These are phyloP conservation scores for Microplitis manilae DNA, from an alignment of 2,888 invertebrate genomes.

Conservation along the genomic window DNA sequence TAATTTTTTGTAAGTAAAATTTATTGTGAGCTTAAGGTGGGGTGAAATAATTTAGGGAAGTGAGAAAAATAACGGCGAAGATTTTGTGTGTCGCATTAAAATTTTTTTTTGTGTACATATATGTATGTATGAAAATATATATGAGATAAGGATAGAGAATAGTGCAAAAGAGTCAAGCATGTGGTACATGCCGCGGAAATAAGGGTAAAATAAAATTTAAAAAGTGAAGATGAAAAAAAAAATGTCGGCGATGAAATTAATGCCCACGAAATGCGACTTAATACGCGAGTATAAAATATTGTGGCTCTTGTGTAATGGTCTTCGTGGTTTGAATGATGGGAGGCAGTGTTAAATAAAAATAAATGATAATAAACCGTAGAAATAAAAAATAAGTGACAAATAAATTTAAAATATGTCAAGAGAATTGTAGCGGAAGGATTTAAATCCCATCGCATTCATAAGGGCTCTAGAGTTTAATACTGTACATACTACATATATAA, in stretches of 20 bases:
- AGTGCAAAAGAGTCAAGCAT: slow-evolving; percentile 5
- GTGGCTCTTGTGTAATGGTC: slow-evolving; percentile 48
- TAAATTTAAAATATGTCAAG: slow-evolving; percentile 3
- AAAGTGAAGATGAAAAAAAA: slow-evolving; percentile 5
- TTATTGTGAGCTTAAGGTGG: not conserved
- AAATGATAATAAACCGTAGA: slow-evolving; percentile 30
- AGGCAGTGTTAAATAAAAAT: slow-evolving; percentile 19
- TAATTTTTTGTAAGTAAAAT: not conserved
- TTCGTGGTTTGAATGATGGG: slow-evolving; percentile 42
- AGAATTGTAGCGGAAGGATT: slow-evolving; percentile 1
- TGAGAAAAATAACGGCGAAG: not conserved
- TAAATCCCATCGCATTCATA: not conserved
- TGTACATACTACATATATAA: not conserved
- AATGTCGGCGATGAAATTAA: slow-evolving; percentile 50
- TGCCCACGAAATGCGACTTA: slow-evolving; percentile 51
- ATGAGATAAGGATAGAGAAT: slow-evolving; percentile 8
- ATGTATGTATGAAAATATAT: slow-evolving; percentile 19
- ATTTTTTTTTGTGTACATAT: not conserved
- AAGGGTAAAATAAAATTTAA: slow-evolving; percentile 16
- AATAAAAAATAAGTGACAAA: slow-evolving; percentile 6
- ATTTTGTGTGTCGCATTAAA: slow-evolving; percentile 13
- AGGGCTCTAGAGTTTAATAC: not conserved
- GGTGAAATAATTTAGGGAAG: not conserved
- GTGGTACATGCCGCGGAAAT: not conserved
- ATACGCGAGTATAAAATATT: slow-evolving; percentile 52